These are phyloP conservation scores for Hyaena hyaena DNA, from an alignment of 2,113 vertebrate species.

Conservation along the genomic window DNA sequence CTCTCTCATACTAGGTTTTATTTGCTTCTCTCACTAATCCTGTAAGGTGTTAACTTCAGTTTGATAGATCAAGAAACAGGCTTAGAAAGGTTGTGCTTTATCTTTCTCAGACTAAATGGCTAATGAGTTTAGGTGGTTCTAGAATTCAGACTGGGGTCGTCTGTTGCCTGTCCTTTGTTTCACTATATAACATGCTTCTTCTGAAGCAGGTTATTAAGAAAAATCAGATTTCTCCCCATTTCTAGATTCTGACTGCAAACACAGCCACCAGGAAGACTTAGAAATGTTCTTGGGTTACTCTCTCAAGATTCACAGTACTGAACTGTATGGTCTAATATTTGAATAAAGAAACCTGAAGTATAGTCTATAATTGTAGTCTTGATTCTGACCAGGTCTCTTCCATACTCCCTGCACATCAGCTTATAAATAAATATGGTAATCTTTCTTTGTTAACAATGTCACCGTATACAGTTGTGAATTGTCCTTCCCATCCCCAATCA, in stretches of 20 bases:
- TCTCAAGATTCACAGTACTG: not conserved
- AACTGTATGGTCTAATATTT: constrained; percentile 11
- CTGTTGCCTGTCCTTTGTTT: not conserved
- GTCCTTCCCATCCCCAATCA: not conserved
- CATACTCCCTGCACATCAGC: not conserved
- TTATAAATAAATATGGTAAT: not conserved
- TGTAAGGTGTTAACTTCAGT: not conserved
- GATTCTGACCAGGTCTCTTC: not conserved
- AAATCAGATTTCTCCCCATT: not conserved
- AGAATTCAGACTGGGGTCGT: not conserved
- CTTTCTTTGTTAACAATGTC: not conserved
- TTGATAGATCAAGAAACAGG: not conserved
- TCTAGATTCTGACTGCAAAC: not conserved
- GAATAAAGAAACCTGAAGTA: not conserved
- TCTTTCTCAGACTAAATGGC: not conserved
- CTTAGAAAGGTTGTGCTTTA: not conserved
- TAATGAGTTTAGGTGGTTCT: not conserved
- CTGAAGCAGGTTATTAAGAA: not conserved
- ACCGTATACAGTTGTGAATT: not conserved
- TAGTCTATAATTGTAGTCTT: not conserved
- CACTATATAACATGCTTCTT: not conserved
- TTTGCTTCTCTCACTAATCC: constrained; percentile 28
- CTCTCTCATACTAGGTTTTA: not conserved
- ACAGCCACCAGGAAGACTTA: not conserved
- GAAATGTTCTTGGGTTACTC: not conserved